Base-by-base conservation (phyloP, 2,888 invertebrate genomes). In the Tenodera sinensis region DNA sequence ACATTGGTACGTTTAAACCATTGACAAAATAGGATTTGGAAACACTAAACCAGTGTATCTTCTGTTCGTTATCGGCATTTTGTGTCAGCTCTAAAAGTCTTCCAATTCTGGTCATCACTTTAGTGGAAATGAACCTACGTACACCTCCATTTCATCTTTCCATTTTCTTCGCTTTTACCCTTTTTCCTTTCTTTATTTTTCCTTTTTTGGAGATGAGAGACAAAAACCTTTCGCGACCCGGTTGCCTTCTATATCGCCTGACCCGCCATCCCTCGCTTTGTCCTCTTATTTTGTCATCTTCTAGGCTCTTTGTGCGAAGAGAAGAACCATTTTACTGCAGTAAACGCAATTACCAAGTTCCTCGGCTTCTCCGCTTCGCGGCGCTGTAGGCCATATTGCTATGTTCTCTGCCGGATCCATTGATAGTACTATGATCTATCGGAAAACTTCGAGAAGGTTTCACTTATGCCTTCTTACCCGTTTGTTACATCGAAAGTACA, bases 311-410 rank as follows among this genome's bases (percentile, higher is more conserved):
- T 71, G 54, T 71, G 54, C 54, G 54, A 71, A 25, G 54, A 20
- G 81, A 86, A 81, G 81, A 81, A 86, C 86, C 54, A 86, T 86
- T 86, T 86, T 86, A 86, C 86, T 54, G 86, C 86, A 86, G 86
- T 86, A 86, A 86, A 86, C 81, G 86, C 86, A 86, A 86, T 86
- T 86, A 86, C 86, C 25, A 28, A 25, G 28, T 71, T 28, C 30
- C 28, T 20, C 81, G 27, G 28, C 54, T 20, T 20, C 54, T 71
- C 20, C 54, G 54, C 54, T 71, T 25, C 54, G 25, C 54, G 54
- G 54, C 54, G 54, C 54, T 71, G 54, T 25, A 71, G 54, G 54
- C 3, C 6, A 20, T 20, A 54, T 15, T 54, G 54, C 20, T 71
- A 6, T 71, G 54, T 25, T 71, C 15, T 71, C 20, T 71, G 20